Evolutionary conservation across 1,140 invertebrate genomes (phyloP).

Genomic region (Drosophila varians): DNA sequence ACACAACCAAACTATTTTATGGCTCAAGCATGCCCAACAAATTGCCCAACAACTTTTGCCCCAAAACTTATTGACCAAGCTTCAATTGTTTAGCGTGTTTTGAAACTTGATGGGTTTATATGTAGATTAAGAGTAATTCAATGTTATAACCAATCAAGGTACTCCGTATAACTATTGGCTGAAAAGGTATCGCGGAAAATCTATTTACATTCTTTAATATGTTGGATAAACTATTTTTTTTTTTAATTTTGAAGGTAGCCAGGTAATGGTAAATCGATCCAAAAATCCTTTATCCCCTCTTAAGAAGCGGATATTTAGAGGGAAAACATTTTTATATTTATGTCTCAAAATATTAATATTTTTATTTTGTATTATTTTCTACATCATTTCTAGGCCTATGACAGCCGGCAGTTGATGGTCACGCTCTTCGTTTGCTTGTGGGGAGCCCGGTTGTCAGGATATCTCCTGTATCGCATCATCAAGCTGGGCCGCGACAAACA

Average conservation of each 20-base stretch:
- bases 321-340: no score
- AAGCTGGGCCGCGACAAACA: slow-evolving; percentile 95
- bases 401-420: slow-evolving; percentile 93
- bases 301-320: no score
- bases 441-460: slow-evolving; percentile 92
- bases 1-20: slow-evolving; percentile 14
- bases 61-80: background rate
- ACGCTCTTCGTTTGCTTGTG: slow-evolving; percentile 93
- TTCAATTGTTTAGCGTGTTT: background rate
- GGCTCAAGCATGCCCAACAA: background rate
- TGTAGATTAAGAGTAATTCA: background rate
- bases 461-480: slow-evolving; percentile 93
- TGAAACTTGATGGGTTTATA: background rate
- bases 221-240: no score
- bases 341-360: no score
- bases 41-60: background rate
- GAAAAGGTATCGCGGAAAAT: no score
- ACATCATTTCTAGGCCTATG: slow-evolving; percentile 87
- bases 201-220: no score
- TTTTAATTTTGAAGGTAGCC: no score
- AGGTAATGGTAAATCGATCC: no score
- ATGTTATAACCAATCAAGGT: background rate
- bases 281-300: no score
- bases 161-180: no score
- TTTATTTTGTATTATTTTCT: background rate